These are phyloP conservation scores for Enteromius afrohamiltoni DNA, from an alignment of 2,797 vertebrate species.

Conservation along the genomic window DNA sequence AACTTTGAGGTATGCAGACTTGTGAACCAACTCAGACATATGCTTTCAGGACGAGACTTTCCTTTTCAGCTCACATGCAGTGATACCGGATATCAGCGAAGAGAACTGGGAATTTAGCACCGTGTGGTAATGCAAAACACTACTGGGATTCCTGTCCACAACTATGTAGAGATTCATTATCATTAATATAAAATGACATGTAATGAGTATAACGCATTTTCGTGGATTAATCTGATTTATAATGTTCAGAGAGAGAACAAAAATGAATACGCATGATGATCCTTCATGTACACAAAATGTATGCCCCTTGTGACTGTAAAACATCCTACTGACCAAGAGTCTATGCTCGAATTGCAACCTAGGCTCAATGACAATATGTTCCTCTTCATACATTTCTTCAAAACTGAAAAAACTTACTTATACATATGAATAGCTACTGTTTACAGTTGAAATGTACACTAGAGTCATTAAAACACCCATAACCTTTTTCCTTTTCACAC, in stretches of 20 bases:
- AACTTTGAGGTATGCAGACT: slow-evolving; percentile 18
- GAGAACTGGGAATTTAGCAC: not conserved
- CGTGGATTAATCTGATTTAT: not conserved
- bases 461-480: no score
- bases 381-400: no score
- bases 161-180: not conserved
- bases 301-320: not conserved
- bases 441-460: no score
- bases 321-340: not conserved
- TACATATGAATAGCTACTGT: no score
- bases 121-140: not conserved
- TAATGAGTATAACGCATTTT: not conserved
- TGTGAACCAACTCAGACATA: not conserved
- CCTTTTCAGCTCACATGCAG: slow-evolving; percentile 6
- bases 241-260: not conserved
- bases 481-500: no score
- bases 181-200: not conserved
- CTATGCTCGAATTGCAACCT: not conserved
- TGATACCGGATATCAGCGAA: not conserved
- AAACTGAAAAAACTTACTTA: no score
- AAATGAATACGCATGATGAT: not conserved
- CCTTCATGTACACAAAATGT: not conserved
- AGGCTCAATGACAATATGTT: no score
- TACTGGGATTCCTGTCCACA: not conserved
- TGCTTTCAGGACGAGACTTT: not conserved